A percentile compares a stretch with the other conserved stretches of the same genome.
These are phyloP conservation scores for Drosophila austrosaltans DNA, from an alignment of 2,888 invertebrate genomes.

Conservation along the genomic window DNA sequence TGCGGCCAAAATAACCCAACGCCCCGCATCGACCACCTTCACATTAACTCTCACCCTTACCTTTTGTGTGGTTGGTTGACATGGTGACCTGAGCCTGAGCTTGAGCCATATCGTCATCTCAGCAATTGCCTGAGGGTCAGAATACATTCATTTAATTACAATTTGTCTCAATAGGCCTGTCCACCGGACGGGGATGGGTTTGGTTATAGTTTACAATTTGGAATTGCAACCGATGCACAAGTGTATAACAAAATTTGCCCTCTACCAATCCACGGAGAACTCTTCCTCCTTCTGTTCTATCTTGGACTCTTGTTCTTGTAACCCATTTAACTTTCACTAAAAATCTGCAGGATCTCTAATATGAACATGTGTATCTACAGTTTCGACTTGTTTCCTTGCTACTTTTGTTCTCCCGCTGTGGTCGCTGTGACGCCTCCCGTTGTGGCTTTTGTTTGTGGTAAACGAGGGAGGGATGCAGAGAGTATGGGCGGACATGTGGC, in stretches of 20 bases:
- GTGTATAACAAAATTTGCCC: constrained; percentile 7
- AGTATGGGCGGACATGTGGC: constrained; percentile 54
- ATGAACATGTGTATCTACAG: constrained; percentile 67
- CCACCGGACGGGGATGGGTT: neutral
- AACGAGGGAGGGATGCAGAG: constrained; percentile 2
- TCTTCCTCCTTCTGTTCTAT: neutral
- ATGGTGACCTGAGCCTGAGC: constrained; percentile 46
- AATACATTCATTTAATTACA: constrained; percentile 68
- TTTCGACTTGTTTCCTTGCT: constrained; percentile 18
- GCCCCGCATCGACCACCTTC: constrained; percentile 1
- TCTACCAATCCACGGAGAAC: too few relatives aligned
- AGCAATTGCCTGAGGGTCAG: constrained; percentile 13
- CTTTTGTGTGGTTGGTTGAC: constrained; percentile 43
- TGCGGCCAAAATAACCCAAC: constrained; percentile 47
- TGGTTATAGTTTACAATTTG: neutral
- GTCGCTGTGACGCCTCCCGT: constrained; percentile 36
- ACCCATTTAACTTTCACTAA: constrained; percentile 71
- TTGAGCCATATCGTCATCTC: constrained; percentile 2
- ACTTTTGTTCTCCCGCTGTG: constrained; percentile 38
- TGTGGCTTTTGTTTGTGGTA: constrained; percentile 33
- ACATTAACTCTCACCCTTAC: neutral
- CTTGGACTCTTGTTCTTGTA: constrained; percentile 29
- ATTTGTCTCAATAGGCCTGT: constrained; percentile 51
- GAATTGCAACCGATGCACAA: constrained; percentile 36
- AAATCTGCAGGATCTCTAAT: constrained; percentile 62